A percentile compares a stretch with the other conserved stretches of the same genome.
Evolutionary conservation across 1,140 invertebrate genomes (phyloP).

Genomic region (Drosophila pallidifrons): DNA sequence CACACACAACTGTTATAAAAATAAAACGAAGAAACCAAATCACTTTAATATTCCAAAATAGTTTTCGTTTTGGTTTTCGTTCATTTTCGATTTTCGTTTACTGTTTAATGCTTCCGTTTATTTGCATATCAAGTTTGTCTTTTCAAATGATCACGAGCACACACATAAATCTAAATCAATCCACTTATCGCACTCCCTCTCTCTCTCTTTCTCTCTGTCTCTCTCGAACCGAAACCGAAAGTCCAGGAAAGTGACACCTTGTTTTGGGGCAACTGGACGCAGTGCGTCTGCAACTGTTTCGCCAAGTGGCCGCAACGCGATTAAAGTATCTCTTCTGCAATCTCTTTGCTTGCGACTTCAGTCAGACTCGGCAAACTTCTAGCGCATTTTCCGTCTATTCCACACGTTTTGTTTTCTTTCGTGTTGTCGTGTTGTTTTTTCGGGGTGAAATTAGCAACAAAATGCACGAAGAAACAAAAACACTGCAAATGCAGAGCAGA

Average conservation of each 20-base stretch:
- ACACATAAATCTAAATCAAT: constrained; percentile 22
- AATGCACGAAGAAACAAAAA: constrained; percentile 25
- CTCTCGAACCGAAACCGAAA: constrained; percentile 28
- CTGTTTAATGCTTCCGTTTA: constrained; percentile 55
- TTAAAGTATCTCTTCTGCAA: constrained; percentile 27
- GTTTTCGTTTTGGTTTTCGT: constrained; percentile 28
- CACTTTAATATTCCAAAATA: constrained; percentile 44
- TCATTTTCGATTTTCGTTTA: constrained; percentile 20
- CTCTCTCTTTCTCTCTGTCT: neutral
- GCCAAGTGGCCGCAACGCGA: constrained; percentile 32
- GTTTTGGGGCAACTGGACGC: constrained; percentile 4
- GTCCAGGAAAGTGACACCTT: neutral
- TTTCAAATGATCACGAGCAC: no score
- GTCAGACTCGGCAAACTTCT: constrained; percentile 55
- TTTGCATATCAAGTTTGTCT: constrained; percentile 34
- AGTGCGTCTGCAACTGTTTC: constrained; percentile 26
- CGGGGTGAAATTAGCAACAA: constrained; percentile 69
- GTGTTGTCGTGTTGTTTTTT: constrained; percentile 34
- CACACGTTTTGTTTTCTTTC: constrained; percentile 10
- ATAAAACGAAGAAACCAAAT: constrained; percentile 46
- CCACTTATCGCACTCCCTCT: neutral
- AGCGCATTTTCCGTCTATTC: constrained; percentile 33
- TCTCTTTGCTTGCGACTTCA: neutral
- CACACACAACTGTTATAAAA: constrained; percentile 57
- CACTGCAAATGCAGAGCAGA: constrained; percentile 30